Conservation (phyloP, 2,113 vertebrate species). For the Tapirus terrestris region DNA sequence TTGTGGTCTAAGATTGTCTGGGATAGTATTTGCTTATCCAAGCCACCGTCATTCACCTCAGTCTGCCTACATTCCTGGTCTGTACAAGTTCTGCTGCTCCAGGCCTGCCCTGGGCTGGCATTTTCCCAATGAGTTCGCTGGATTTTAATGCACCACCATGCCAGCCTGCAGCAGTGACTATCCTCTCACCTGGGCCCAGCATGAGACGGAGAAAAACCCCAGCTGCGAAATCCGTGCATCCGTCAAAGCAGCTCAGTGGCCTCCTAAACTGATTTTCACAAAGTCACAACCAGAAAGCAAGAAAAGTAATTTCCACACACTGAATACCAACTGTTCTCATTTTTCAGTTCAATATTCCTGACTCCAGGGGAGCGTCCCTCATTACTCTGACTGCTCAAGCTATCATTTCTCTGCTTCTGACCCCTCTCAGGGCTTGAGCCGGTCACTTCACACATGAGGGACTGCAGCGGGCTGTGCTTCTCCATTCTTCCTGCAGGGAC, state of each 20-base stretch:
- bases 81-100: neutral
- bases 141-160: neutral
- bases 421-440: neutral
- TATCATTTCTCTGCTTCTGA: neutral
- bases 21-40: slow-evolving; percentile 61
- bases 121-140: neutral
- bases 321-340: neutral
- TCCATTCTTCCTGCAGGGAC: neutral
- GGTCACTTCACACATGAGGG: neutral
- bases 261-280: neutral
- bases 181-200: neutral
- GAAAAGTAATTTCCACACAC: neutral
- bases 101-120: neutral
- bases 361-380: neutral
- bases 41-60: neutral
- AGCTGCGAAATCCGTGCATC: neutral
- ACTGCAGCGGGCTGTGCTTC: neutral
- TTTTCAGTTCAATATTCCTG: neutral
- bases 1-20: neutral
- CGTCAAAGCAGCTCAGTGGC: neutral
- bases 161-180: neutral
- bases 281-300: neutral
- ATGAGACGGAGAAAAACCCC: neutral
- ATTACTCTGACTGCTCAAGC: neutral
- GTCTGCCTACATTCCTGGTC: neutral